These are phyloP conservation scores for Mugil cephalus DNA, from an alignment of 2,113 vertebrate genomes.

Conservation along the genomic window DNA sequence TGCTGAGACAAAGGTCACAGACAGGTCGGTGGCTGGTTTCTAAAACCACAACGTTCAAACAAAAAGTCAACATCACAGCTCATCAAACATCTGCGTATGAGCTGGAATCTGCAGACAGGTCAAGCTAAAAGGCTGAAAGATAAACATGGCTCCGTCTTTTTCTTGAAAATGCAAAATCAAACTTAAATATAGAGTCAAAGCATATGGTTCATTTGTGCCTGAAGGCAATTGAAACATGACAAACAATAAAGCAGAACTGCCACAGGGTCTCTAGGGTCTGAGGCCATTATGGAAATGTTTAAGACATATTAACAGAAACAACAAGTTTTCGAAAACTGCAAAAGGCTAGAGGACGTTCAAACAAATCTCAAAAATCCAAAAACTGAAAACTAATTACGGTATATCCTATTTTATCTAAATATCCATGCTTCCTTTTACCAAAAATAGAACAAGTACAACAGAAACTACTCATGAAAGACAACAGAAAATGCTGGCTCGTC, in stretches of 20 bases:
- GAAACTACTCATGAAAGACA: too few relatives aligned
- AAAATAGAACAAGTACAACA: background rate
- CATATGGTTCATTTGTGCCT: too few relatives aligned
- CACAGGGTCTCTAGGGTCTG: background rate
- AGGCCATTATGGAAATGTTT: too few relatives aligned
- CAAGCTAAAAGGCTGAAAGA: background rate
- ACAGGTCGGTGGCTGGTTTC: conserved; percentile 39
- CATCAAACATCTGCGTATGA: background rate
- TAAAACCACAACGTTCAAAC: conserved; percentile 12
- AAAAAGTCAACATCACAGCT: conserved; percentile 11
- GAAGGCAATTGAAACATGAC: background rate
- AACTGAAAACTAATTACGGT: too few relatives aligned
- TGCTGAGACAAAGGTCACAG: conserved; percentile 50
- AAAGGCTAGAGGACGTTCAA: too few relatives aligned
- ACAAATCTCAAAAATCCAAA: too few relatives aligned
- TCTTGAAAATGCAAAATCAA: background rate
- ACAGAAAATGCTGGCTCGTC: too few relatives aligned
- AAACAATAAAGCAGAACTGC: background rate
- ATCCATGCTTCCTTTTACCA: too few relatives aligned
- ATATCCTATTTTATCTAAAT: too few relatives aligned
- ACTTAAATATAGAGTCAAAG: too few relatives aligned
- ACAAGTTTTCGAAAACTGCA: too few relatives aligned
- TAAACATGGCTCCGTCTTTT: background rate
- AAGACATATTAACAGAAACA: too few relatives aligned
- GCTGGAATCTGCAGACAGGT: background rate